A percentile compares a stretch with the other conserved stretches of the same genome.
Conservation (phyloP, 2,113 vertebrate genomes). For the Sterrhoptilus dennistouni region DNA sequence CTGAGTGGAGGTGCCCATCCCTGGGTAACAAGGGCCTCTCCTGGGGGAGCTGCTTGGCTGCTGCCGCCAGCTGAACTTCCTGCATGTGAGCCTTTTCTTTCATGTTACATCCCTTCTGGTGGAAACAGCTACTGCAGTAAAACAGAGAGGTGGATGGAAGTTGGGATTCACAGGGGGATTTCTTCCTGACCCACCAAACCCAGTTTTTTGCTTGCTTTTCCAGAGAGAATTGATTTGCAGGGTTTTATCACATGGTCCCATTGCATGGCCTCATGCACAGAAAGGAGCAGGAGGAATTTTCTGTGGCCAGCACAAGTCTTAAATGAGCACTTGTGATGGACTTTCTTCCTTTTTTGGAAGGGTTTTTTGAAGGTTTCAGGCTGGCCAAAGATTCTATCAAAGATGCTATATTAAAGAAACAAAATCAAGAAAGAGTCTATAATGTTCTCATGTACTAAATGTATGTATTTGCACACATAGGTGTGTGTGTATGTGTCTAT, state of each 20-base stretch:
- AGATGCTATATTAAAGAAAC: background rate
- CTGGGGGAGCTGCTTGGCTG: background rate
- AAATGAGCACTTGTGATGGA: background rate
- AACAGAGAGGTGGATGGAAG: background rate
- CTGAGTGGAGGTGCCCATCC: background rate
- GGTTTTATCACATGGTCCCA: background rate
- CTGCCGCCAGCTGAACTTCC: background rate
- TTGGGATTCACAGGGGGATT: background rate
- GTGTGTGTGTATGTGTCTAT: background rate
- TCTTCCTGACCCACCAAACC: background rate
- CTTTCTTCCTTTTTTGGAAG: background rate
- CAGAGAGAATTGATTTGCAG: background rate
- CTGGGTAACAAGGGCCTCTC: fast-evolving
- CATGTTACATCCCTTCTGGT: background rate
- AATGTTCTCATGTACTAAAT: background rate
- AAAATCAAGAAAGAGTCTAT: background rate
- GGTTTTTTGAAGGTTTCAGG: background rate
- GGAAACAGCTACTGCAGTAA: background rate
- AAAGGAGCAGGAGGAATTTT: background rate
- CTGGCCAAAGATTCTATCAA: background rate
- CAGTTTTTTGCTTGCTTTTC: background rate
- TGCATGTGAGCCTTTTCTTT: background rate
- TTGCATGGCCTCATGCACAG: background rate
- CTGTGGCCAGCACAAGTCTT: background rate
- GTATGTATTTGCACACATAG: background rate